Conservation (phyloP, 2,113 vertebrate species). For the Lathamus discolor region DNA sequence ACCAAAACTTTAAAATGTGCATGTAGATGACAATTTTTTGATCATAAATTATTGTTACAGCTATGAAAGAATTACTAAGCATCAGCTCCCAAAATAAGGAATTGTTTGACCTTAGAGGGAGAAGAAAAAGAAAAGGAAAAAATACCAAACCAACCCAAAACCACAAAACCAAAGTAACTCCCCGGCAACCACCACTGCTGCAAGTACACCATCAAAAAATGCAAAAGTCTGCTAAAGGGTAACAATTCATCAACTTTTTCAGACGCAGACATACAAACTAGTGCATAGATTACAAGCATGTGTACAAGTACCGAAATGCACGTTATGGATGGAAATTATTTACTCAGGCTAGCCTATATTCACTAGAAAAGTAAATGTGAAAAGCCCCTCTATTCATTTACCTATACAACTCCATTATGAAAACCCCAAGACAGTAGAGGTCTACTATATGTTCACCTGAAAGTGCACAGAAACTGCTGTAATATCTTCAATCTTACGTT, state of each 20-base stretch:
- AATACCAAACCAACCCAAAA: background rate
- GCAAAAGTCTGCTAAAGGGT: background rate
- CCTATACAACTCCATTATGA: background rate
- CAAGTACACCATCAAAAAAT: background rate
- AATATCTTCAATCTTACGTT: background rate
- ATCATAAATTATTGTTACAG: background rate
- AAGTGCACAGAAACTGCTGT: background rate
- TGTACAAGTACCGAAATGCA: background rate
- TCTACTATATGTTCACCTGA: background rate
- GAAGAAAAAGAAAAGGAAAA: background rate
- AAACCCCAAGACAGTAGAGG: background rate
- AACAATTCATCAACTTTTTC: background rate
- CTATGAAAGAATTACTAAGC: background rate
- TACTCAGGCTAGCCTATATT: background rate
- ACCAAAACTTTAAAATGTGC: background rate
- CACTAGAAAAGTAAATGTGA: background rate
- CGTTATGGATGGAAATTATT: background rate
- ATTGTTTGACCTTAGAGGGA: background rate
- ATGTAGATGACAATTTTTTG: background rate
- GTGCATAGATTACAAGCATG: background rate
- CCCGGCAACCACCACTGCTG: background rate
- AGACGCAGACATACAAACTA: background rate
- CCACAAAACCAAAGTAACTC: background rate
- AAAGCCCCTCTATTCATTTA: background rate
- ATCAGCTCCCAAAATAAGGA: background rate